These are phyloP conservation scores for Nephotettix cincticeps DNA, from an alignment of 1,140 invertebrate species.

Conservation along the genomic window DNA sequence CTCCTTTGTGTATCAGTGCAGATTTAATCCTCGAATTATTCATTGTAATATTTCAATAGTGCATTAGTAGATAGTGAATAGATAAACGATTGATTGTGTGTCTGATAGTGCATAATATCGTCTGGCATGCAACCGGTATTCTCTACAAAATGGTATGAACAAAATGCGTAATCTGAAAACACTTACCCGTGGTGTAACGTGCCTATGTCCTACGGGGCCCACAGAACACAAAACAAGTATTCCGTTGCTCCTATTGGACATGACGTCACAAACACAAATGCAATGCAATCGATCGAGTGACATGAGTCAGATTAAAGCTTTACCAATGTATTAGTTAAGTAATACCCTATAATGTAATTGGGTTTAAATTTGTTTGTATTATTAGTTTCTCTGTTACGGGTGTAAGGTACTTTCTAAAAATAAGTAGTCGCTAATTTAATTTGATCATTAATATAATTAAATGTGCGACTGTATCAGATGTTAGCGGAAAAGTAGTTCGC, in stretches of 20 bases:
- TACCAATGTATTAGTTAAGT: not conserved
- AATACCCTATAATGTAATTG: not conserved
- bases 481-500: not conserved
- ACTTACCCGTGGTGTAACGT: conserved; percentile 57
- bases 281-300: conserved; percentile 17
- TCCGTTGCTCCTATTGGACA: conserved; percentile 38
- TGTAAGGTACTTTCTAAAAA: not conserved
- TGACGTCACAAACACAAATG: conserved; percentile 36
- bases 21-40: not conserved
- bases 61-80: not conserved
- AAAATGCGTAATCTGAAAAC: conserved; percentile 57
- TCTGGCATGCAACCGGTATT: conserved; percentile 33
- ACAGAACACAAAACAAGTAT: conserved; percentile 39
- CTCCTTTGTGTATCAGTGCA: not conserved
- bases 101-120: not conserved
- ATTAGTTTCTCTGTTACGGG: not conserved
- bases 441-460: not conserved
- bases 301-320: not conserved
- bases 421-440: not conserved
- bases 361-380: not conserved
- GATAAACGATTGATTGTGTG: not conserved
- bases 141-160: conserved; percentile 53
- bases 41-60: not conserved
- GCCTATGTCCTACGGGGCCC: conserved; percentile 52
- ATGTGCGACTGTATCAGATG: not conserved